Evolutionary conservation across 2,888 invertebrate species (phyloP).

Genomic region (Anaspis maculata): DNA sequence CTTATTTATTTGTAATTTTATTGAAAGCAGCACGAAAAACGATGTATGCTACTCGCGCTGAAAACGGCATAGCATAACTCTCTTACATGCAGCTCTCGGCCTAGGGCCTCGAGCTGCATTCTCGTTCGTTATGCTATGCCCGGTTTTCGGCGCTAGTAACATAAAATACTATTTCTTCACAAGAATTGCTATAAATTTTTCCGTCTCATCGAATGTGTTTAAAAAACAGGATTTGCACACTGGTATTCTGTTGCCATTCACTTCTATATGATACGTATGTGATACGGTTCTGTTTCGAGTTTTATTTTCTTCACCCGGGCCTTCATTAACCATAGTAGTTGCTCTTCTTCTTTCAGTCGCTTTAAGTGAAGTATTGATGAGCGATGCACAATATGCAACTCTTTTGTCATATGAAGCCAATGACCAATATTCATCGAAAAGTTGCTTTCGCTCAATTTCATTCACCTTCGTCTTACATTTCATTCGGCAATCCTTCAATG

Average conservation of each 20-base stretch:
- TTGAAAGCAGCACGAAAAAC: no score
- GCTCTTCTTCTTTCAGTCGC: slow-evolving; percentile 9
- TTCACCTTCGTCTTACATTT: slow-evolving; percentile 5
- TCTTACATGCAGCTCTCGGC: no score
- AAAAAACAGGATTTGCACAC: slow-evolving; percentile 13
- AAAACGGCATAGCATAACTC: no score
- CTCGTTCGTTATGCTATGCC: no score
- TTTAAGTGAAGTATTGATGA: slow-evolving; percentile 6
- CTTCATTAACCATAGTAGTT: no score
- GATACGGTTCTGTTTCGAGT: slow-evolving; percentile 6
- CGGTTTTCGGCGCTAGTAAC: no score
- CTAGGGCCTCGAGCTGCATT: no score
- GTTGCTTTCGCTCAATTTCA: slow-evolving; percentile 2
- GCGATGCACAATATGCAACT: slow-evolving; percentile 6
- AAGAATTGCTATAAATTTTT: neutral
- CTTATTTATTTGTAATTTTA: no score
- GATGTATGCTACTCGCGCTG: no score
- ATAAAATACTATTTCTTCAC: no score
- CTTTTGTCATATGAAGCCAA: slow-evolving; percentile 5
- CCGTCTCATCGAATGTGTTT: slow-evolving; percentile 4
- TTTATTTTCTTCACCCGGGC: slow-evolving; percentile 5
- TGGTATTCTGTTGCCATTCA: slow-evolving; percentile 2
- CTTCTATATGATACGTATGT: slow-evolving; percentile 6
- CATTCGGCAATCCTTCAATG: slow-evolving; percentile 4
- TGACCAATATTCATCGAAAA: slow-evolving; percentile 8